Percentiles rank a stretch among this genome's conserved stretches.
Evolutionary conservation across 2,113 vertebrate species (phyloP).

Genomic region (Jacana jacana): DNA sequence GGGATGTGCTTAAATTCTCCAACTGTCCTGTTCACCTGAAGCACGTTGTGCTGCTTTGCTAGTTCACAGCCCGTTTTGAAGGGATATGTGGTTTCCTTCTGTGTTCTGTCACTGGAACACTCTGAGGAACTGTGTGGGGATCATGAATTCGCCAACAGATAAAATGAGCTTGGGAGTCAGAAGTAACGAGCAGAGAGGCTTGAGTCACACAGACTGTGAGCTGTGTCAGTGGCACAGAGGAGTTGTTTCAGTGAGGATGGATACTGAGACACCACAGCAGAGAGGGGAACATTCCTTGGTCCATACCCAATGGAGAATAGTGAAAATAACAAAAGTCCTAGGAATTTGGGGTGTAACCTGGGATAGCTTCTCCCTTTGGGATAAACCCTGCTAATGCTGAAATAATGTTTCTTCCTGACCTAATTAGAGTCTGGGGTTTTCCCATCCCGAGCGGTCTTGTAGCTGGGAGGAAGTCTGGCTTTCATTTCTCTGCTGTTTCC

Average conservation of each 20-base stretch:
- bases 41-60: not conserved
- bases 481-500: slow-evolving; percentile 57
- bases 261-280: not conserved
- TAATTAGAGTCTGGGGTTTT: slow-evolving; percentile 64
- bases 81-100: not conserved
- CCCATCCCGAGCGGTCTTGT: slow-evolving; percentile 22
- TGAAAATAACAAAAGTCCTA: not conserved
- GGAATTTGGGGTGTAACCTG: slow-evolving; percentile 52
- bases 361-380: slow-evolving; percentile 53
- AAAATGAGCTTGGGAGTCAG: not conserved
- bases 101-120: not conserved
- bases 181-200: not conserved
- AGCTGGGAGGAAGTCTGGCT: slow-evolving; percentile 63
- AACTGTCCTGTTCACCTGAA: not conserved
- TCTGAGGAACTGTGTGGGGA: not conserved
- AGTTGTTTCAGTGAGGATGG: not conserved
- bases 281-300: not conserved
- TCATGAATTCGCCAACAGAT: not conserved
- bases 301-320: not conserved
- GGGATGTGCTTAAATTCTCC: not conserved
- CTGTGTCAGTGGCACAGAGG: not conserved
- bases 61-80: not conserved
- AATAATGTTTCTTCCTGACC: slow-evolving; percentile 61
- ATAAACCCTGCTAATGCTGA: slow-evolving; percentile 63
- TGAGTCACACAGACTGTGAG: not conserved